Base-by-base conservation (phyloP, 2,797 vertebrate genomes). In the Sciurus vulgaris region DNA sequence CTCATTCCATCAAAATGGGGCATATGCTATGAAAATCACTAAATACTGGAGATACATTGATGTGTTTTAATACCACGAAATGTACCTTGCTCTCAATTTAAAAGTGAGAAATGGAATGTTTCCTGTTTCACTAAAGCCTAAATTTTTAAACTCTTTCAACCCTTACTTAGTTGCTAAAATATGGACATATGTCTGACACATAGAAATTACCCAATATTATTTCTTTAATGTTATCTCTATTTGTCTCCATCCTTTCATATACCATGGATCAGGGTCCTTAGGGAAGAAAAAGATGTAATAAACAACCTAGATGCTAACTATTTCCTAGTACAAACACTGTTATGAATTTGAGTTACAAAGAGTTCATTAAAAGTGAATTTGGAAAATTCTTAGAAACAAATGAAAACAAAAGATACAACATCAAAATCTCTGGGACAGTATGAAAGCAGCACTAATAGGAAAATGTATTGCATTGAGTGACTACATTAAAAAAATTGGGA, bases 291-390 rank as follows among this genome's bases (percentile, higher is more conserved):
- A 82, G 72, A 92, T 72, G 77, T 28, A 41, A n/a, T 83, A 65
- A 47, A n/a, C 47, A 86, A 44, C 65, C n/a, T 82, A 77, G 49
- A 85, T 87, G 69, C 18, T 92, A 81, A 70, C 49, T 72, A 82
- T 56, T 81, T 81, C 38, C 63, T 18, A 63, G 67, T 78, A 54
- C 84, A 90, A 38, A 47, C 26, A 47, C 56, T 38, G 7, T 24
- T 79, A 90, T 11, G 10, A 2, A 89, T 79, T 67, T 92, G 38
- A 28, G 8, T 54, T 95, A 91, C 79, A 82, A 85, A 94, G 30
- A 85, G 28, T 95, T 70, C n/a, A 67, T 89, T 91, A 73, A 91
- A 95, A 67, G 49, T 86, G 79, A 91, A 49, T 95, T 69, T 74
- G 30, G n/a, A 94, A 90, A 91, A 63, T 56, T 56, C 54, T 56